A percentile compares a stretch with the other conserved stretches of the same genome.
Conservation (phyloP, 2,888 invertebrate genomes). For the Cremastinae sp. region DNA sequence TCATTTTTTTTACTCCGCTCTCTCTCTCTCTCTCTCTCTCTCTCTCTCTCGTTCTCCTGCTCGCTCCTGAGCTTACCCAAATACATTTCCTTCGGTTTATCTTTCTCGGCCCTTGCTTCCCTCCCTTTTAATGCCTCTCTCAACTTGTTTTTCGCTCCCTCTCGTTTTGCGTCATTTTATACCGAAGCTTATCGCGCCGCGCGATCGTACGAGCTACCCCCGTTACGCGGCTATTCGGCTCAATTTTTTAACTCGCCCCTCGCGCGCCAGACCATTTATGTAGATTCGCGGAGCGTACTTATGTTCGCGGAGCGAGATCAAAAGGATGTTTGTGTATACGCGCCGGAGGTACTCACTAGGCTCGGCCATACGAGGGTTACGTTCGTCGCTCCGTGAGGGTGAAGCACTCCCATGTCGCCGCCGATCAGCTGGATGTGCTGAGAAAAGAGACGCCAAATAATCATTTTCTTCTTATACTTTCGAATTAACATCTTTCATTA, state of each 20-base stretch:
- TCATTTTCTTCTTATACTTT: background rate
- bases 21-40: constrained; percentile 8
- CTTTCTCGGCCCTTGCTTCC: constrained; percentile 15
- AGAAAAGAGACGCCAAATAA: constrained; percentile 31
- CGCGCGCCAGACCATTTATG: background rate
- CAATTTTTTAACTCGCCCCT: background rate
- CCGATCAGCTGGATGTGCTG: constrained; percentile 66
- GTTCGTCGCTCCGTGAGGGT: constrained; percentile 54
- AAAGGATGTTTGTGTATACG: constrained; percentile 10
- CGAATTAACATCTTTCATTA: too few relatives aligned
- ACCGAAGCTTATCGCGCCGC: constrained; percentile 25
- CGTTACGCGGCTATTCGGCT: constrained; percentile 21
- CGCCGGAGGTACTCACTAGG: constrained; percentile 57
- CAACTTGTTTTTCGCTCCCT: constrained; percentile 14
- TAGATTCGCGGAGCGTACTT: background rate
- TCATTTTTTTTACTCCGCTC: constrained; percentile 9
- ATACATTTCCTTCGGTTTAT: constrained; percentile 30
- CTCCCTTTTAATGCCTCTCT: background rate
- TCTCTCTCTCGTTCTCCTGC: background rate
- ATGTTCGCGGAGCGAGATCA: constrained; percentile 3
- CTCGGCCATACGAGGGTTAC: constrained; percentile 64
- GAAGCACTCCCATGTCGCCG: constrained; percentile 62
- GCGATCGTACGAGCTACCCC: constrained; percentile 37
- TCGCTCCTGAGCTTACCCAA: constrained; percentile 22
- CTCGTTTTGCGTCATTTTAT: constrained; percentile 23